These are phyloP conservation scores for Machimus atricapillus DNA, from an alignment of 2,888 invertebrate genomes.

Conservation along the genomic window DNA sequence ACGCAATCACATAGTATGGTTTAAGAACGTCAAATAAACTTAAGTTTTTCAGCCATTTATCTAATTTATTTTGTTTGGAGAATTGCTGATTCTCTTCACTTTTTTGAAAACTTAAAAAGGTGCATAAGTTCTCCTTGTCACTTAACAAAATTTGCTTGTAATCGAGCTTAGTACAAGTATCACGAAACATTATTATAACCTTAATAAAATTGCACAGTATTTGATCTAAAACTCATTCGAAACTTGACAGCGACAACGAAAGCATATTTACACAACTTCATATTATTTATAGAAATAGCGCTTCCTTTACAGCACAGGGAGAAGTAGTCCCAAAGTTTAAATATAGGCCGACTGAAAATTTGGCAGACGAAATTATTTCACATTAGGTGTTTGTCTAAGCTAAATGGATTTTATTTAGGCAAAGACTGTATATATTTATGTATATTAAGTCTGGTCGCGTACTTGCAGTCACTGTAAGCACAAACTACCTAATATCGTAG, in stretches of 20 bases:
- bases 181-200: background rate
- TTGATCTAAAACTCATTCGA: background rate
- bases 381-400: too few relatives aligned
- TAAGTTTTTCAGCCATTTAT: constrained; percentile 26
- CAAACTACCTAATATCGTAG: too few relatives aligned
- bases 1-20: constrained; percentile 39
- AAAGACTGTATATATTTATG: too few relatives aligned
- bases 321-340: background rate
- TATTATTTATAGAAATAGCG: background rate
- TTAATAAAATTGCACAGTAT: background rate
- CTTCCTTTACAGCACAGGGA: background rate
- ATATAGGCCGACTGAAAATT: background rate
- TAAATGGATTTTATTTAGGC: too few relatives aligned
- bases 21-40: constrained; percentile 16
- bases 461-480: too few relatives aligned
- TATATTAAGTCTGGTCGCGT: too few relatives aligned
- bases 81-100: background rate
- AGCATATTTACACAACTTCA: background rate
- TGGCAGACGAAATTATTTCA: background rate
- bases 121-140: background rate
- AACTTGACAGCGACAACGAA: background rate
- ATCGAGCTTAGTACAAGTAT: background rate
- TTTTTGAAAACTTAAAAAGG: background rate
- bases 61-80: background rate
- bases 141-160: background rate